Evolutionary conservation across 1,140 invertebrate genomes (phyloP), one percentile per base, ranked within the genome.

Genomic region (Eriosoma lanigerum): DNA sequence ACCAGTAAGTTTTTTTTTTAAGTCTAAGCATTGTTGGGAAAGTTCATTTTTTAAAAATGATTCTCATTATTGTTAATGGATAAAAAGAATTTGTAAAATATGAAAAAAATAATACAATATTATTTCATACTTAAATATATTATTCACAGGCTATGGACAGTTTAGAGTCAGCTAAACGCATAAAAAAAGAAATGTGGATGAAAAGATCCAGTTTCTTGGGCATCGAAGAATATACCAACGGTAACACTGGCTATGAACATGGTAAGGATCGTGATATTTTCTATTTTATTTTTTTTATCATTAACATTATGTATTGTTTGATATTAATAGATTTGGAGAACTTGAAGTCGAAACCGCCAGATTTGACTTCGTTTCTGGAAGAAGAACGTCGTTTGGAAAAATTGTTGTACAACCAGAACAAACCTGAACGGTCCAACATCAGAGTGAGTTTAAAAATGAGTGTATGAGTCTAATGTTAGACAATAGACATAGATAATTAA

Each of bases 131-230:
- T n/a, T n/a, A n/a, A n/a, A 38, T 32, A 17, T 32, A 10, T 68
- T 29, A 6, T 68, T 6, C 6, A 24, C n/a, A 75, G 75, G 56
- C 38, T 9, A 17, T 44, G n/a, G 54, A 78, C 10, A 52, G 92
- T 81, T 88, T 92, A 66, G 94, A 93, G 83, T 94, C 93, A 1
- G 93, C 93, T 1, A 93, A 93, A 80, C 89, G 93, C 78, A 94
- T 96, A 75, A 94, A 94, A 83, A 94, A 94, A 84, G 94, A 96
- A 85, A 88, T 95, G 32, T 88, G 92, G 13, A 92, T 91, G 83
- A 93, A 94, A 83, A 89, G 94, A 12, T 95, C 93, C 26, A 93
- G 93, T 85, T 96, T 96, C 84, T 87, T 96, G 21, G 94, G 94
- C 48, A 91, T 95, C 82, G 93, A 94, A 83, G 91, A 91, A 81